A percentile compares a stretch with the other conserved stretches of the same genome.
Conservation (phyloP, 2,888 invertebrate genomes). For the Slavum lentiscoides region DNA sequence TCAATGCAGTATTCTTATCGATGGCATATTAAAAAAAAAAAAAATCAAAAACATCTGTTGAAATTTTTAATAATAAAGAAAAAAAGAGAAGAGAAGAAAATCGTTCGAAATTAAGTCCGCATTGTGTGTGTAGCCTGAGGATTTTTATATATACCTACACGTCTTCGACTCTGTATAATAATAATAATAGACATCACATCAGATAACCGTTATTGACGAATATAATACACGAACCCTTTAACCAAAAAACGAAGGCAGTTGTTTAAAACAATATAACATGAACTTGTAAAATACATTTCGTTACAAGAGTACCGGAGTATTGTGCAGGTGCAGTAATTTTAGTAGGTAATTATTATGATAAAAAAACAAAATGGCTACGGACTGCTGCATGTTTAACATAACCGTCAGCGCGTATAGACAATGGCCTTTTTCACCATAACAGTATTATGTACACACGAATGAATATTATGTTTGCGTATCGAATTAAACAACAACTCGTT, state of each 20-base stretch:
- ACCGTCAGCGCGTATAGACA: not conserved
- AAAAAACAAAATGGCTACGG: slow-evolving; percentile 18
- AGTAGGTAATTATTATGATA: not conserved
- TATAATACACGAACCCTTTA: slow-evolving; percentile 25
- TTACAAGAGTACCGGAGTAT: not conserved
- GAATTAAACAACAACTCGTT: not conserved
- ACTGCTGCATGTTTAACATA: not conserved
- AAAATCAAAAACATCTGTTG: slow-evolving; percentile 22
- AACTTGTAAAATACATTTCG: not conserved
- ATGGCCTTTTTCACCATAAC: not conserved
- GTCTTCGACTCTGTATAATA: not conserved
- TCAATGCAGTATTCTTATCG: not conserved
- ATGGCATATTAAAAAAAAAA: too few relatives aligned
- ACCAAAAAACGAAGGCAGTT: slow-evolving; percentile 4
- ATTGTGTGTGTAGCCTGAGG: slow-evolving; percentile 6
- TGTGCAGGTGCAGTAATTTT: slow-evolving; percentile 23
- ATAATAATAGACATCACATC: slow-evolving; percentile 2
- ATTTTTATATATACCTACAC: not conserved
- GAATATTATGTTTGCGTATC: not conserved
- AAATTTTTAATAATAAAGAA: not conserved
- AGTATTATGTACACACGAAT: too few relatives aligned
- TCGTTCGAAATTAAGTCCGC: not conserved
- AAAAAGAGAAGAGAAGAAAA: not conserved
- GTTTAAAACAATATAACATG: not conserved
- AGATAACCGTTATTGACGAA: slow-evolving; percentile 38